Conservation (phyloP, 2,888 invertebrate species). For the Thera obeliscata region DNA sequence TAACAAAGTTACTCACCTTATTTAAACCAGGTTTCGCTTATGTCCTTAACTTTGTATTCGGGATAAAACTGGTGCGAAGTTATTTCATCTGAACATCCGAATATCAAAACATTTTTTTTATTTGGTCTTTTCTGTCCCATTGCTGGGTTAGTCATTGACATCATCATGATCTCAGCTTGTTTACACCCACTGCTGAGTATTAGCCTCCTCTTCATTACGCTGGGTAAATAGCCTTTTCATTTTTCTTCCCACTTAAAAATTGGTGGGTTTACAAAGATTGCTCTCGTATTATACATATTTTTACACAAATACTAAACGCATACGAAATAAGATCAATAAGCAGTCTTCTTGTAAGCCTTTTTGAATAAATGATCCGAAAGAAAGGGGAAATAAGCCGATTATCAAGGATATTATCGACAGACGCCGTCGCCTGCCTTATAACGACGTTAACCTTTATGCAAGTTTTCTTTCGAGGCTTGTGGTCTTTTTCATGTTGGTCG, state of each 20-base stretch:
- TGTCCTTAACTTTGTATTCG: too few relatives aligned
- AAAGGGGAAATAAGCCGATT: slow-evolving; percentile 67
- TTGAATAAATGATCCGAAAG: slow-evolving; percentile 40
- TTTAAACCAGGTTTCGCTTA: too few relatives aligned
- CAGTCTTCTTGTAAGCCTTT: slow-evolving; percentile 33
- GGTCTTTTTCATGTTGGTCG: background rate
- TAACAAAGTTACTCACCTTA: background rate
- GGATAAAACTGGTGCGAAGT: too few relatives aligned
- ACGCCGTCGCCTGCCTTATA: slow-evolving; percentile 47
- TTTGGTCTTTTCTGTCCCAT: too few relatives aligned
- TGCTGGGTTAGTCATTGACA: too few relatives aligned
- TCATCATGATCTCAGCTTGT: too few relatives aligned
- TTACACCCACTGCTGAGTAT: too few relatives aligned
- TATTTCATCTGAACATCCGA: background rate
- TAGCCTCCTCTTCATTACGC: too few relatives aligned
- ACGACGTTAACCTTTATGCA: slow-evolving; percentile 22
- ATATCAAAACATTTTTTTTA: background rate
- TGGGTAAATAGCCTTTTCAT: too few relatives aligned
- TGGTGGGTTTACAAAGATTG: background rate
- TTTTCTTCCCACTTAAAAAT: too few relatives aligned
- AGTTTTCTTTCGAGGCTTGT: background rate
- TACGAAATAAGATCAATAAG: slow-evolving; percentile 7
- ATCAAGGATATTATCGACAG: slow-evolving; percentile 51
- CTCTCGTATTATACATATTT: background rate
- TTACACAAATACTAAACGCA: slow-evolving; percentile 2